Evolutionary conservation across 2,113 vertebrate genomes (phyloP).

Genomic region (Trinectes maculatus): DNA sequence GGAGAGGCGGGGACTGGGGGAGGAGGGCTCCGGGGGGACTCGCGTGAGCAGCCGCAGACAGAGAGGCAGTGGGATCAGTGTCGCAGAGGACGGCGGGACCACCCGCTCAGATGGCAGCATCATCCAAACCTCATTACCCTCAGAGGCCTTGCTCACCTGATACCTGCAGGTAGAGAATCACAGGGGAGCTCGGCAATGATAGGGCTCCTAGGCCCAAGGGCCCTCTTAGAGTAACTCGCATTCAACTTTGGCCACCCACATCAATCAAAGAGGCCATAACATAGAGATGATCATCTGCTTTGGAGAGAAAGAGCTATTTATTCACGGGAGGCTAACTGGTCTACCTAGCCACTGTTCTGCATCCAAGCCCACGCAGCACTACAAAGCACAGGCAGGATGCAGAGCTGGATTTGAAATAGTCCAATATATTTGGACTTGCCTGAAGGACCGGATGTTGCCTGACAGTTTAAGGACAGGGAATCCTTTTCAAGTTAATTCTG

Average conservation of each 20-base stretch:
- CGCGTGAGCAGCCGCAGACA: constrained; percentile 79
- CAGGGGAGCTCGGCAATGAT: constrained; percentile 66
- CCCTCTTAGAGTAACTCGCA: constrained; percentile 64
- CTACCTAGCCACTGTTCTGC: constrained; percentile 68
- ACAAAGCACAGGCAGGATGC: constrained; percentile 68
- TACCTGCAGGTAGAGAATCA: constrained; percentile 76
- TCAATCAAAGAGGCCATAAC: constrained; percentile 72
- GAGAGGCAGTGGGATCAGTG: constrained; percentile 69
- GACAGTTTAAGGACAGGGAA: constrained; percentile 69
- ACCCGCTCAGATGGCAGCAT: constrained; percentile 79
- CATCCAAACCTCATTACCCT: constrained; percentile 81
- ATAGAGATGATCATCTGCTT: constrained; percentile 74
- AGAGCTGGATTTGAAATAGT: constrained; percentile 60
- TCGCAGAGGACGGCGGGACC: constrained; percentile 71
- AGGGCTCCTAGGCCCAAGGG: constrained; percentile 58
- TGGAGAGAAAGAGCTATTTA: constrained; percentile 68
- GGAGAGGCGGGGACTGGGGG: constrained; percentile 29
- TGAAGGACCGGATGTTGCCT: constrained; percentile 68
- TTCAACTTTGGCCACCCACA: constrained; percentile 79
- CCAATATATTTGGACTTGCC: constrained; percentile 67
- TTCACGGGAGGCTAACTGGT: constrained; percentile 72
- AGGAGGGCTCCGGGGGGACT: constrained; percentile 59
- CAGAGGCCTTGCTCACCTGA: constrained; percentile 78
- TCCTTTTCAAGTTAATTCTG: constrained; percentile 77
- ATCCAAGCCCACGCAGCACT: constrained; percentile 51